These are phyloP conservation scores for Atrichornis clamosus DNA, from an alignment of 2,113 vertebrate species.

Conservation along the genomic window DNA sequence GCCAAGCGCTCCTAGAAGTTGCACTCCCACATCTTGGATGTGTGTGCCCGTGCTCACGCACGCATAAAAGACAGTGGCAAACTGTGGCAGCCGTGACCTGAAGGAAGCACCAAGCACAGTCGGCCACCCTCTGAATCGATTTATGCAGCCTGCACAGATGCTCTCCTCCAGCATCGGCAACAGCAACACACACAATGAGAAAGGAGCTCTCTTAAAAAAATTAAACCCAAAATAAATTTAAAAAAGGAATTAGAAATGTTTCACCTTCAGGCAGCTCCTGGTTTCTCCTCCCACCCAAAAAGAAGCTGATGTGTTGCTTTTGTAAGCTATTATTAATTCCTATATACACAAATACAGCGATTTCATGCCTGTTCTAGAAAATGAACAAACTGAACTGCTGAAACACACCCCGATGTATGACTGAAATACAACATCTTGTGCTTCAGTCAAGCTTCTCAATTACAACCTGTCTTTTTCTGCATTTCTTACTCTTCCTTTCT, in stretches of 20 bases:
- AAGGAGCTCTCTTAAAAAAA: neutral
- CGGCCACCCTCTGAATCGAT: rapidly evolving
- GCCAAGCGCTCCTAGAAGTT: neutral
- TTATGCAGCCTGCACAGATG: neutral
- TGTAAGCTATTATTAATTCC: neutral
- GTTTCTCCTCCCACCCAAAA: neutral
- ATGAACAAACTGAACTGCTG: neutral
- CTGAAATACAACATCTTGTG: neutral
- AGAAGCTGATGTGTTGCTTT: neutral
- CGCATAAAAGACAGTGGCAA: rapidly evolving
- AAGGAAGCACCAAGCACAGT: neutral
- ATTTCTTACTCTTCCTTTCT: neutral
- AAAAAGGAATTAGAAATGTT: neutral
- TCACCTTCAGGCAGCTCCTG: neutral
- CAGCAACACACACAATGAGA: neutral
- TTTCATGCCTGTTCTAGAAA: neutral
- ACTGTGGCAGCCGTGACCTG: neutral
- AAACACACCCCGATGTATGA: neutral
- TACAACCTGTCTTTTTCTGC: neutral
- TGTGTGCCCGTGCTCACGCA: neutral
- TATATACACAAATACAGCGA: neutral
- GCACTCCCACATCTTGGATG: neutral
- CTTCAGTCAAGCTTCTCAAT: neutral
- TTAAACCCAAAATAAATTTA: neutral
- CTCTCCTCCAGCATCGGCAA: neutral